These are phyloP conservation scores for Tangara arthus DNA, from an alignment of 2,797 vertebrate species.

Conservation along the genomic window DNA sequence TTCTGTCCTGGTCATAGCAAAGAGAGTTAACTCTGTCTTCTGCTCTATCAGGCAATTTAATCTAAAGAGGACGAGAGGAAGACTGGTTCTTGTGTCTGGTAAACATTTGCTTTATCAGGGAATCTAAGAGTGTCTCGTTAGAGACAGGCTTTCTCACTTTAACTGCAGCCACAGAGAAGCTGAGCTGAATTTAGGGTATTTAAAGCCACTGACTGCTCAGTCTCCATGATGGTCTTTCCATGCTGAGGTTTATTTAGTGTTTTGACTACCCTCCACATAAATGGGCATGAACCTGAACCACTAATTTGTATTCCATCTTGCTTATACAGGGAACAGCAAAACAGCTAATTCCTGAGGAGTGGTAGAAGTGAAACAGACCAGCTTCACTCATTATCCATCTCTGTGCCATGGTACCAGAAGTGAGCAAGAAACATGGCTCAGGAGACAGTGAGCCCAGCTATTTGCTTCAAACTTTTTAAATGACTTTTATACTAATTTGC, in stretches of 20 bases:
- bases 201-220: neutral
- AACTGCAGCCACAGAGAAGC: neutral
- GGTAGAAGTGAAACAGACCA: neutral
- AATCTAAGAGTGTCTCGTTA: neutral
- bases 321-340: neutral
- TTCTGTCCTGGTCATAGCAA: neutral
- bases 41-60: slow-evolving; percentile 44
- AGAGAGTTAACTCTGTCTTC: slow-evolving; percentile 31
- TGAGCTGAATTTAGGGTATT: neutral
- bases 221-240: neutral
- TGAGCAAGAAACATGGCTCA: neutral
- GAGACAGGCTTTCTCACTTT: slow-evolving; percentile 1
- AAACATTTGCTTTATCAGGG: slow-evolving; percentile 33
- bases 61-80: slow-evolving; percentile 28
- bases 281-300: slow-evolving; percentile 11
- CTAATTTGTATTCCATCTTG: neutral
- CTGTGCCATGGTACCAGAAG: neutral
- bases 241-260: neutral
- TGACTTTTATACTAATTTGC: neutral
- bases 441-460: neutral
- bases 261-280: neutral
- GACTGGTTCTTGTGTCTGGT: slow-evolving; percentile 8
- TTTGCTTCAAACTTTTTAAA: neutral
- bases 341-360: neutral
- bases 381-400: neutral